phyloP scores from a whole-genome alignment of 2,113 vertebrate genomes.

The Pseudorasbora parva region DNA sequence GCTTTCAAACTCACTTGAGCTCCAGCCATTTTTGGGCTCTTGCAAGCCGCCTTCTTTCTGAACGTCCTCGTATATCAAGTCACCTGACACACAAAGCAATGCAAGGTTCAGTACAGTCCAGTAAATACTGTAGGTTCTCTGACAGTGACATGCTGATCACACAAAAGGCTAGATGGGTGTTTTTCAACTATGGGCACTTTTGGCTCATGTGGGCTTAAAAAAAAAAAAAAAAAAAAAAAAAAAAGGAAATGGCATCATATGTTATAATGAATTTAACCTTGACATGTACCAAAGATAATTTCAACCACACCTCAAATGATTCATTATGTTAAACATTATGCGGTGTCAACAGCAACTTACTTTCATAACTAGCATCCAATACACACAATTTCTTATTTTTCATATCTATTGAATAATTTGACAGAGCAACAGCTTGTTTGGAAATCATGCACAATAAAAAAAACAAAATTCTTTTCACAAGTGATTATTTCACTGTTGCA shows the following conservation, averaged over 20 bases:
- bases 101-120: background rate
- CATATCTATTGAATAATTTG: too few species aligned
- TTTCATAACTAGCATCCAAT: too few species aligned
- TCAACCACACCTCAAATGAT: background rate
- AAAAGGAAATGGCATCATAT: too few species aligned
- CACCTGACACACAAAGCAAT: constrained; percentile 58
- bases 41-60: constrained; percentile 65
- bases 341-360: too few species aligned
- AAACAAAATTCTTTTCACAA: too few species aligned
- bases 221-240: too few species aligned
- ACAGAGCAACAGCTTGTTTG: too few species aligned
- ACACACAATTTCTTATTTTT: too few species aligned
- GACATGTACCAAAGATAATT: background rate
- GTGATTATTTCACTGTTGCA: background rate
- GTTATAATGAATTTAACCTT: too few species aligned
- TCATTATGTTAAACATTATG: background rate
- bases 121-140: background rate
- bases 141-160: background rate
- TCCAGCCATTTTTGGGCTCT: constrained; percentile 84
- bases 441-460: too few species aligned
- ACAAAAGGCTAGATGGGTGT: background rate
- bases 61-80: constrained; percentile 84
- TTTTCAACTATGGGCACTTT: background rate
- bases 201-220: too few species aligned
- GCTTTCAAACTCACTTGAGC: constrained; percentile 97